Evolutionary conservation across 2,113 vertebrate species (phyloP).

Genomic region (Uria lomvia): DNA sequence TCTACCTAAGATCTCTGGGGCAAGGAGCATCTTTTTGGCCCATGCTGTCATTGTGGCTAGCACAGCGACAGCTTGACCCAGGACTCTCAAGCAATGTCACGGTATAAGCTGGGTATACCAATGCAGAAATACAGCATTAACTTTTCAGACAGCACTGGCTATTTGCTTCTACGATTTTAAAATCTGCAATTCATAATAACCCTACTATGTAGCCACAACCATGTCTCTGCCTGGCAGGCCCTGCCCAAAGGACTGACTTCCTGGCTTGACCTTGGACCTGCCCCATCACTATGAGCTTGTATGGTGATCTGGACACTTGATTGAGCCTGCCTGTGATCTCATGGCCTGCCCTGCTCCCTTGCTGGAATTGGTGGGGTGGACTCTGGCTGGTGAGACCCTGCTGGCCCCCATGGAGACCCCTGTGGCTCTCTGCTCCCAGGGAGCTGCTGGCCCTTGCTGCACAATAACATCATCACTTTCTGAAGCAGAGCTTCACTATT

Average conservation of each 20-base stretch:
- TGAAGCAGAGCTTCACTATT: neutral
- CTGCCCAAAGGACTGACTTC: neutral
- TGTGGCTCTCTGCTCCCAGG: neutral
- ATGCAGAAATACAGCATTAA: neutral
- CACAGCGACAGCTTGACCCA: neutral
- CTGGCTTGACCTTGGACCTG: neutral
- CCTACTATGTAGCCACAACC: neutral
- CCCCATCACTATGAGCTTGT: neutral
- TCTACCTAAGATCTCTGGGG: neutral
- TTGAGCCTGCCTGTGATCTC: neutral
- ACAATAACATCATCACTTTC: neutral
- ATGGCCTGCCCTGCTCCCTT: neutral
- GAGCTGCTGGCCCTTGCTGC: neutral
- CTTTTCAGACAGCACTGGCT: neutral
- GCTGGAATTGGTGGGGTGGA: neutral
- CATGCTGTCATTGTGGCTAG: neutral
- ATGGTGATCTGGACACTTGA: neutral
- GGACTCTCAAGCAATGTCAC: neutral
- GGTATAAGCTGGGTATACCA: neutral
- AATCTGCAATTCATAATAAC: neutral
- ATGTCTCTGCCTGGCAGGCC: neutral
- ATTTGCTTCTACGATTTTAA: neutral
- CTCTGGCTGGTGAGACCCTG: neutral
- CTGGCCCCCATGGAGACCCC: accelerated
- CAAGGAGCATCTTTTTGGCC: neutral